Conservation (phyloP, 2,888 invertebrate species). For the Lamellibrachia satsuma region DNA sequence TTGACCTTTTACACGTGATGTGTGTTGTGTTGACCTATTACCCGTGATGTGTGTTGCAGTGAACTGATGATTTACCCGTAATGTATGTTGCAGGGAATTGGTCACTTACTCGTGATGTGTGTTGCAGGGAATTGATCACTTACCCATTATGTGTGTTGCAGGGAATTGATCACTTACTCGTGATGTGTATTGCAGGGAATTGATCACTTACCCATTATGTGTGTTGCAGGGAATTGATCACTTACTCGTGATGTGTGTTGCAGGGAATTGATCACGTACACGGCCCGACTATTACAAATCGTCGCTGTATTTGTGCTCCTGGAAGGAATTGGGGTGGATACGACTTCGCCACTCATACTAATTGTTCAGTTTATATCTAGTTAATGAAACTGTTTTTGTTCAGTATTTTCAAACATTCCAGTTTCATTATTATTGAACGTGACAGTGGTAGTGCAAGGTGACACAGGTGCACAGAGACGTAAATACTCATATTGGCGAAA, state of each 20-base stretch:
- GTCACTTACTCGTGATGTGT: no score
- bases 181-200: constrained; percentile 38
- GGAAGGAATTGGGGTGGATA: constrained; percentile 46
- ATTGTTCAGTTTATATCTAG: background rate
- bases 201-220: constrained; percentile 37
- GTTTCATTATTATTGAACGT: no score
- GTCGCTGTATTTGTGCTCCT: constrained; percentile 44
- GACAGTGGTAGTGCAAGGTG: no score
- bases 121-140: no score
- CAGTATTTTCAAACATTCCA: no score
- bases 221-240: constrained; percentile 42
- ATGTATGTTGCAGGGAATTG: no score
- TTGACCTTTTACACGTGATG: no score
- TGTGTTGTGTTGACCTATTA: no score
- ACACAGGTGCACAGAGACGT: no score
- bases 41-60: no score
- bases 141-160: constrained; percentile 28
- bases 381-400: background rate
- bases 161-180: constrained; percentile 42
- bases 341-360: background rate
- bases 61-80: no score
- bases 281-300: constrained; percentile 36
- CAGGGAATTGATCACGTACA: constrained; percentile 43
- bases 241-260: constrained; percentile 35
- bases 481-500: no score